These are phyloP conservation scores for Bothrops jararaca DNA, from an alignment of 2,113 vertebrate genomes.

Conservation along the genomic window DNA sequence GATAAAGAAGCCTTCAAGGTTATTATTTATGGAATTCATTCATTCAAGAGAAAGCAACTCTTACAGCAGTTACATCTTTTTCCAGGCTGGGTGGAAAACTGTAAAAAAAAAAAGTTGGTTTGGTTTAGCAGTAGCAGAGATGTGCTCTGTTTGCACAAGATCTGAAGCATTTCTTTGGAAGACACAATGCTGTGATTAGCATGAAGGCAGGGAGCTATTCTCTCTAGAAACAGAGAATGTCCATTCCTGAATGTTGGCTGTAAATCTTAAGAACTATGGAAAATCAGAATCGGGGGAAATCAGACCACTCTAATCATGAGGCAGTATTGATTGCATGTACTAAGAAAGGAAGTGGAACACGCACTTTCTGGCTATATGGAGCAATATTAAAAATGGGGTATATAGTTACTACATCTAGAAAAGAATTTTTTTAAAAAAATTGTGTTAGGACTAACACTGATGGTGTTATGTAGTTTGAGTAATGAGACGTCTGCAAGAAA, in stretches of 20 bases:
- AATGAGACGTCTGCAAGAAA: background rate
- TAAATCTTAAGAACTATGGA: background rate
- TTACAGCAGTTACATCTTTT: background rate
- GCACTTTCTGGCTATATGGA: background rate
- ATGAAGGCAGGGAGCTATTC: background rate
- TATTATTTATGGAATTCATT: background rate
- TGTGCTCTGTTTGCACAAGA: background rate
- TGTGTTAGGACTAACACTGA: background rate
- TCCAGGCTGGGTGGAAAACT: background rate
- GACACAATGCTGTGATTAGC: background rate
- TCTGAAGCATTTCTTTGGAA: background rate
- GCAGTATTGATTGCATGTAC: background rate
- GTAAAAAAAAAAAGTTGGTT: background rate
- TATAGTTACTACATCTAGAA: background rate
- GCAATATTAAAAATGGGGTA: background rate
- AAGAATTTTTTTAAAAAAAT: background rate
- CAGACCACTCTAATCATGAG: background rate
- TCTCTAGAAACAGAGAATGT: background rate
- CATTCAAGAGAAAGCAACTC: background rate
- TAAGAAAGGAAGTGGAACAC: background rate
- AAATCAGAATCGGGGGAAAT: background rate
- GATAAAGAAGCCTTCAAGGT: background rate
- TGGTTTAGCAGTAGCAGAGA: background rate
- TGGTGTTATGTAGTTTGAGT: background rate
- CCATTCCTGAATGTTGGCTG: background rate